Evolutionary conservation across 53 echinoderm and acorn worm species (phyloP).

Genomic region (Antedon mediterranea): DNA sequence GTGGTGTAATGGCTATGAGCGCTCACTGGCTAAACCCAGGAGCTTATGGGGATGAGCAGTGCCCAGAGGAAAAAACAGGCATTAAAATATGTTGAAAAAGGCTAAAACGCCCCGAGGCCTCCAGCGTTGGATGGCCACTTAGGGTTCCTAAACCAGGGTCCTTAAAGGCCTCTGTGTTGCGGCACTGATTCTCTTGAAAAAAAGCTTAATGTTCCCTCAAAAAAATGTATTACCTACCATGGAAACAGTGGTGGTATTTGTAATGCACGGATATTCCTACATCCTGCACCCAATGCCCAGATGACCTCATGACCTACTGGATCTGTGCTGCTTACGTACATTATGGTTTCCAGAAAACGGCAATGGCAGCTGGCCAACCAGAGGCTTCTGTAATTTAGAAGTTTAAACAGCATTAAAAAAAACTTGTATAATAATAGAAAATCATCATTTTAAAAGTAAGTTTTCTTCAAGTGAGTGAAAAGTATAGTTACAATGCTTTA

Average conservation of each 20-base stretch:
- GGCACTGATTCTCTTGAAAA: background rate
- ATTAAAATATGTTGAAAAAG: too few species aligned
- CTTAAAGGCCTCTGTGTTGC: background rate
- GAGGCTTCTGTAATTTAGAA: slow-evolving; percentile 26
- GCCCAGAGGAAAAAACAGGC: too few species aligned
- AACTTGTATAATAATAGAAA: too few species aligned
- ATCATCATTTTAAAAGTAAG: too few species aligned
- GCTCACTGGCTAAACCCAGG: too few species aligned
- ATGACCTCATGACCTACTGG: slow-evolving; percentile 54
- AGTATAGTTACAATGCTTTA: slow-evolving; percentile 3
- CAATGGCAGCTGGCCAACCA: slow-evolving; percentile 65
- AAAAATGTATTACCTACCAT: background rate
- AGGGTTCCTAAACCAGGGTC: too few species aligned
- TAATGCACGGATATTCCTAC: slow-evolving; percentile 38
- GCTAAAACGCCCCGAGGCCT: slow-evolving; percentile 1
- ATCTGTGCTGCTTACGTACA: slow-evolving; percentile 31
- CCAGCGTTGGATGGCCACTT: too few species aligned
- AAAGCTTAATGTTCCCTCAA: too few species aligned
- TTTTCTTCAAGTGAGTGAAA: background rate
- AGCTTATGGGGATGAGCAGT: too few species aligned
- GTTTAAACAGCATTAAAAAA: too few species aligned
- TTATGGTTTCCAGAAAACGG: slow-evolving; percentile 39
- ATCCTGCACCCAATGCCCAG: slow-evolving; percentile 65
- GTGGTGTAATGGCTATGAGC: too few species aligned
- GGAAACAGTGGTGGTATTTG: slow-evolving; percentile 31